A percentile compares a stretch with the other conserved stretches of the same genome.
Evolutionary conservation across 2,888 invertebrate genomes (phyloP).

Genomic region (Aspidiotus destructor): DNA sequence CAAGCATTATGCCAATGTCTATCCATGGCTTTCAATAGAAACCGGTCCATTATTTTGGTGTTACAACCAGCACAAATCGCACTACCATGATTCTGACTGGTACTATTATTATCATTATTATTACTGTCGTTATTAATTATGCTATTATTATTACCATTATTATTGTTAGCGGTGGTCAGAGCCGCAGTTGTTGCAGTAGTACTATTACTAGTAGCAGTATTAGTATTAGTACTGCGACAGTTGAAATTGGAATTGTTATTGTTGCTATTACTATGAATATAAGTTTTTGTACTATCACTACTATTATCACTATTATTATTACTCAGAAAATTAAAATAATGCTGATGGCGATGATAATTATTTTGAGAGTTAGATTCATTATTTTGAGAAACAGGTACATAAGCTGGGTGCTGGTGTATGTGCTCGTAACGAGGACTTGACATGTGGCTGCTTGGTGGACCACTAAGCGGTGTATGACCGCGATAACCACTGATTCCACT

Average conservation of each 20-base stretch:
- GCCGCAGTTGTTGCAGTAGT: too few species aligned
- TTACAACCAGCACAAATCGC: constrained; percentile 83
- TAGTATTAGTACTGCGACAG: constrained; percentile 47
- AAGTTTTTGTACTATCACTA: constrained; percentile 38
- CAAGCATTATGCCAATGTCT: constrained; percentile 94
- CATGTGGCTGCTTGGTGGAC: constrained; percentile 45
- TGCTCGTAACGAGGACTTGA: constrained; percentile 38
- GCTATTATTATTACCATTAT: constrained; percentile 46
- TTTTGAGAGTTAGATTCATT: constrained; percentile 42
- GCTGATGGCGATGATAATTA: constrained; percentile 43
- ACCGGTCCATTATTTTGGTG: constrained; percentile 44
- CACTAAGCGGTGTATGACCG: constrained; percentile 48
- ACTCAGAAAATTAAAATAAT: constrained; percentile 47
- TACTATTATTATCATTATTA: constrained; percentile 9
- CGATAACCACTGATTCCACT: constrained; percentile 12
- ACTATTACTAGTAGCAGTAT: too few species aligned
- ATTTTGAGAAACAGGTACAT: constrained; percentile 45
- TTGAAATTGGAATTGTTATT: constrained; percentile 39
- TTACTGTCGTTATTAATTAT: constrained; percentile 35
- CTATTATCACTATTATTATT: constrained; percentile 48
- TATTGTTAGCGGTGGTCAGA: constrained; percentile 40
- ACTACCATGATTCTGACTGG: constrained; percentile 1
- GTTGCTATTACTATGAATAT: constrained; percentile 10
- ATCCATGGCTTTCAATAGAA: constrained; percentile 75
- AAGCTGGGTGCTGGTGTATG: constrained; percentile 41